Base-by-base conservation (phyloP, 2,113 vertebrate species). In the Progne subis region DNA sequence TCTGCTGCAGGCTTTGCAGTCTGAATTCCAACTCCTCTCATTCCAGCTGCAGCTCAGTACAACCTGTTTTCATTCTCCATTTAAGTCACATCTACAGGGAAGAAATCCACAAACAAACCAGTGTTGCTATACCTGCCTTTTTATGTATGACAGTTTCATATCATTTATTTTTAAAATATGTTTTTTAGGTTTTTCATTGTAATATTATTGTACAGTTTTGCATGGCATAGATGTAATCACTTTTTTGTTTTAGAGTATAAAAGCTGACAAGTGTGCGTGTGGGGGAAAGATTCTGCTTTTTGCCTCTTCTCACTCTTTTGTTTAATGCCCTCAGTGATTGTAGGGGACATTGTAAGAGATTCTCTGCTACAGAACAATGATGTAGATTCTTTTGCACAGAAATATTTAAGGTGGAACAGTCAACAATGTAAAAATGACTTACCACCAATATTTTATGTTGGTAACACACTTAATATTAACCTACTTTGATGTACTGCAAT, bases 181-280 rank as follows among this genome's bases (percentile, higher is more conserved):
- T 98, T 98, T 98, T 98, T 98, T 98, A 98, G 98, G 96, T 98
- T 97, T 98, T 97, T 97, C 97, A 98, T 98, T 99, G 98, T 99
- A 99, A 99, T 98, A 99, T 99, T 99, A 98, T 95, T 99, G 99
- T 99, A 99, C 99, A 99, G 99, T 99, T 99, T 99, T 99, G 99
- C 99, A 99, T 99, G 99, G 98, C 98, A 98, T 99, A 98, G 98
- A 98, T 99, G 99, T 99, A 99, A 99, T 99, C 98, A 99, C 98
- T 99, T 98, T 98, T 97, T 98, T 97, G 97, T 97, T 96, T 98
- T 97, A 97, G 97, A 97, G 95, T 97, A 96, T 97, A 97, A 97
- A 97, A 97, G 97, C 98, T 98, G 97, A 98, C 96, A 97, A 95
- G 90, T 95, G 86, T 93, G 95, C 57, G 94, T 96, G 84, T 85